phyloP scores from a whole-genome alignment of 2,888 invertebrate genomes.

The Cephus spinipes region DNA sequence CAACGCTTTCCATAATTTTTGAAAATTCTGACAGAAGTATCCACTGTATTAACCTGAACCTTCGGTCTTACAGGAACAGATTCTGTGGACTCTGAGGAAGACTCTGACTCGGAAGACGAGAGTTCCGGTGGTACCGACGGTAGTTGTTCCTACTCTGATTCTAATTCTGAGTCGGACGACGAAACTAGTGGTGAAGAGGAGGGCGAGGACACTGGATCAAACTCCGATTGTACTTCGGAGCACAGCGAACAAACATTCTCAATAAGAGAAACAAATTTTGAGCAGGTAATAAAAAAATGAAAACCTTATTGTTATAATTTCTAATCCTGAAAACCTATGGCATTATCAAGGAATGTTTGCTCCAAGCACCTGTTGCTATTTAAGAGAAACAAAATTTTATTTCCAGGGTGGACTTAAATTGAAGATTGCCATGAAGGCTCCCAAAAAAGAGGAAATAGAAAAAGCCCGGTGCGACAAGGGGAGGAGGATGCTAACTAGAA shows the following conservation, averaged over 20 bases:
- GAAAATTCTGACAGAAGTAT: neutral
- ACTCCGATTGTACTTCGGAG: conserved; percentile 68
- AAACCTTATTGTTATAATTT: neutral
- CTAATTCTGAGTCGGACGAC: conserved; percentile 62
- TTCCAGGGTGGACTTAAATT: conserved; percentile 68
- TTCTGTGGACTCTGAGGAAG: conserved; percentile 66
- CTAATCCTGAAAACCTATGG: neutral
- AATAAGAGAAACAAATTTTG: conserved; percentile 68
- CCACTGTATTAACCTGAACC: neutral
- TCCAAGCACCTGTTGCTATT: neutral
- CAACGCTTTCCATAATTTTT: neutral
- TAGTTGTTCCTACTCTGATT: conserved; percentile 64
- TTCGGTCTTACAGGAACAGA: conserved; percentile 52
- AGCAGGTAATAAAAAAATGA: conserved; percentile 55
- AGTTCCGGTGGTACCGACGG: conserved; percentile 64
- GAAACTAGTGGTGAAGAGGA: conserved; percentile 60
- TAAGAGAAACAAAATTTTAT: neutral
- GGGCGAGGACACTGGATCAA: conserved; percentile 59
- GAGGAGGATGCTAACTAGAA: conserved; percentile 45
- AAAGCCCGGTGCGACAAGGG: conserved; percentile 55
- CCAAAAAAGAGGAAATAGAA: conserved; percentile 60
- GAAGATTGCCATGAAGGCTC: conserved; percentile 68
- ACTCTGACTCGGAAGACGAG: conserved; percentile 67
- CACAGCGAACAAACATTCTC: conserved; percentile 67
- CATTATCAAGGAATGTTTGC: neutral